phyloP scores from a whole-genome alignment of 2,113 vertebrate species.

The Sinocyclocheilus maitianheensis region DNA sequence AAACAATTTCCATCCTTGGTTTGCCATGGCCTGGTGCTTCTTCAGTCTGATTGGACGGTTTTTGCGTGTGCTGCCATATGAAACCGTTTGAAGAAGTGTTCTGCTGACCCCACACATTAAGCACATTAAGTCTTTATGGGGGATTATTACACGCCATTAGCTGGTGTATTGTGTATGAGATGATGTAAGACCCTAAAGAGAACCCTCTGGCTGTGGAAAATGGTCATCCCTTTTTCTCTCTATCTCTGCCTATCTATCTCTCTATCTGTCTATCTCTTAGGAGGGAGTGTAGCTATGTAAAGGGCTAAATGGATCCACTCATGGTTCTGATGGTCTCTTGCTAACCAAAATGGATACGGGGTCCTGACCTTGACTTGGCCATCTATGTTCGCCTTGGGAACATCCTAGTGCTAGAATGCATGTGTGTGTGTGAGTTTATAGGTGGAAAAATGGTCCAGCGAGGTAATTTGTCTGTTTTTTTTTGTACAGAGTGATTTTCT shows the following conservation, averaged over 20 bases:
- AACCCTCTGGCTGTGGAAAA: slow-evolving; percentile 23
- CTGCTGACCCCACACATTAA: slow-evolving; percentile 28
- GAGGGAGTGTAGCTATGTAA: not conserved
- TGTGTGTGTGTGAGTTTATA: not conserved
- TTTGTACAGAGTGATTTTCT: slow-evolving; percentile 5
- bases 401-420: not conserved
- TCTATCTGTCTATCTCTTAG: slow-evolving; percentile 5
- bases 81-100: slow-evolving; percentile 22
- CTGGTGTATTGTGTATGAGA: slow-evolving; percentile 28
- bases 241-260: not conserved
- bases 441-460: not conserved
- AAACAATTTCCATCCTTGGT: slow-evolving; percentile 3
- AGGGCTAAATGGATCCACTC: slow-evolving; percentile 42
- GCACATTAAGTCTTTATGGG: slow-evolving; percentile 20
- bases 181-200: slow-evolving; percentile 24
- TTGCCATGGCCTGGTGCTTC: not conserved
- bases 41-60: not conserved
- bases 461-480: slow-evolving; percentile 8
- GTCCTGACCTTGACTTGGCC: slow-evolving; percentile 4
- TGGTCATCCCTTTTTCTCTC: slow-evolving; percentile 8
- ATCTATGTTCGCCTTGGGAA: slow-evolving; percentile 6
- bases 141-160: slow-evolving; percentile 40
- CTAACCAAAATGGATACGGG: slow-evolving; percentile 20
- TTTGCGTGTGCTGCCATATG: not conserved
- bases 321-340: slow-evolving; percentile 18